A percentile compares a stretch with the other conserved stretches of the same genome.
These are phyloP conservation scores for Ctenochaetus hawaiiensis DNA, from an alignment of 2,797 vertebrate species.

Conservation along the genomic window DNA sequence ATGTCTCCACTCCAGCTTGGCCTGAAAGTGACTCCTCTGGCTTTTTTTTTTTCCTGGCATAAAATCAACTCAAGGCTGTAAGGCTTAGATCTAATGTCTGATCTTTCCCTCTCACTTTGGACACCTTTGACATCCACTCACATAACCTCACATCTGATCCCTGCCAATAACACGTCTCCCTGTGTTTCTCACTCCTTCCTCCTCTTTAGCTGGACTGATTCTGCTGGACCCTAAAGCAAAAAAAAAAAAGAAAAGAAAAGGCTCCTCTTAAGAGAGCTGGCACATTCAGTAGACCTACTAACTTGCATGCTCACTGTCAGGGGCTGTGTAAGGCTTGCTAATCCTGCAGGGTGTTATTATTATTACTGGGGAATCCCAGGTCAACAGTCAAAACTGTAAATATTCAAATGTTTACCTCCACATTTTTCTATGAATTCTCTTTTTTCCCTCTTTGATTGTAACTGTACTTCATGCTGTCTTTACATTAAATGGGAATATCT, in stretches of 20 bases:
- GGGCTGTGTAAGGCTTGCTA: slow-evolving; percentile 53
- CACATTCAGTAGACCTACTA: slow-evolving; percentile 63
- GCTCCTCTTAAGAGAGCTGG: slow-evolving; percentile 28
- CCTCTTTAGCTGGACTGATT: slow-evolving; percentile 57
- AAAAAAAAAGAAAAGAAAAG: slow-evolving; percentile 1
- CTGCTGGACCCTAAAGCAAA: slow-evolving; percentile 44
- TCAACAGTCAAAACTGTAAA: slow-evolving; percentile 11
- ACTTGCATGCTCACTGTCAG: slow-evolving; percentile 79
- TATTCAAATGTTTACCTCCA: slow-evolving; percentile 13
- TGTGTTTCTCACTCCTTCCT: slow-evolving; percentile 60
- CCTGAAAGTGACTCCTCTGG: slow-evolving; percentile 56
- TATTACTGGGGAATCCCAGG: slow-evolving; percentile 23
- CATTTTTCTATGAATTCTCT: slow-evolving; percentile 12
- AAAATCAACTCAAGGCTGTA: slow-evolving; percentile 49
- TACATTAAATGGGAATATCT: neutral
- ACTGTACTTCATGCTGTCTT: slow-evolving; percentile 14
- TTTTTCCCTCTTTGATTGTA: slow-evolving; percentile 21
- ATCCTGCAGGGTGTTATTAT: slow-evolving; percentile 29
- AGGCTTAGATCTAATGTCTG: slow-evolving; percentile 52
- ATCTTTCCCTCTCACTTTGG: slow-evolving; percentile 54
- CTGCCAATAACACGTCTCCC: slow-evolving; percentile 52
- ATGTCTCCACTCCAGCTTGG: slow-evolving; percentile 68
- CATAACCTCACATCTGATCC: slow-evolving; percentile 52
- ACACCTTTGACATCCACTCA: slow-evolving; percentile 44
- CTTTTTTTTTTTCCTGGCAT: slow-evolving; percentile 41